Evolutionary conservation across 2,888 invertebrate genomes (phyloP).

Genomic region (Metellina segmentata): DNA sequence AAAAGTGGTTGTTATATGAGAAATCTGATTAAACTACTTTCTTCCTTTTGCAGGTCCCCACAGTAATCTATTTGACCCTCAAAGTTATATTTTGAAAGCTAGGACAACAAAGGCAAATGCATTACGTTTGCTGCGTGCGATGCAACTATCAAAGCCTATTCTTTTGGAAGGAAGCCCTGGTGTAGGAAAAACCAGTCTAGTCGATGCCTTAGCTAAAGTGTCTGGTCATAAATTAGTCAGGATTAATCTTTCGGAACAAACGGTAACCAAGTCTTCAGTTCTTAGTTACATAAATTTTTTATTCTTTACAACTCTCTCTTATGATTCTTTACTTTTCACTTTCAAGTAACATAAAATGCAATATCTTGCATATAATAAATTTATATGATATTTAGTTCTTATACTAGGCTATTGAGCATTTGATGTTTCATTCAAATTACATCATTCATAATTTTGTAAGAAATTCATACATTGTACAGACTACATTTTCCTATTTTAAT

Average conservation of each 20-base stretch:
- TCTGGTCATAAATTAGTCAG: conserved; percentile 92
- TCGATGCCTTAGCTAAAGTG: conserved; percentile 92
- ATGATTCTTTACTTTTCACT: too few relatives aligned
- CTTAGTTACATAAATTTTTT: too few relatives aligned
- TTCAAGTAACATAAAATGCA: too few relatives aligned
- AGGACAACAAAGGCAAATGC: conserved; percentile 91
- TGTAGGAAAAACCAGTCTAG: conserved; percentile 97
- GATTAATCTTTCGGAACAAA: conserved; percentile 99
- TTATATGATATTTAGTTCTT: too few relatives aligned
- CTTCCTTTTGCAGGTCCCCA: conserved; percentile 5
- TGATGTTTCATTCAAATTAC: too few relatives aligned
- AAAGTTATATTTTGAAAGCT: conserved; percentile 87
- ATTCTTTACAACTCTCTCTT: too few relatives aligned
- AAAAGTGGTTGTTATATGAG: neutral
- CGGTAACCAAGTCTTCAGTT: conserved; percentile 84
- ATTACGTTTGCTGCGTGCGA: conserved; percentile 90
- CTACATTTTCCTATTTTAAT: too few relatives aligned
- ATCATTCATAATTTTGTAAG: too few relatives aligned
- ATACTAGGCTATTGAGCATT: too few relatives aligned
- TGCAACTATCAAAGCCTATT: conserved; percentile 92
- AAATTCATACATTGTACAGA: too few relatives aligned
- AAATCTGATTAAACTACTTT: neutral
- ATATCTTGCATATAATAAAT: too few relatives aligned
- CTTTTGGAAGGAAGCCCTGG: conserved; percentile 98
- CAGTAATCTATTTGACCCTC: neutral